Base-by-base conservation (phyloP, 2,888 invertebrate species). In the Litoditis marina region DNA sequence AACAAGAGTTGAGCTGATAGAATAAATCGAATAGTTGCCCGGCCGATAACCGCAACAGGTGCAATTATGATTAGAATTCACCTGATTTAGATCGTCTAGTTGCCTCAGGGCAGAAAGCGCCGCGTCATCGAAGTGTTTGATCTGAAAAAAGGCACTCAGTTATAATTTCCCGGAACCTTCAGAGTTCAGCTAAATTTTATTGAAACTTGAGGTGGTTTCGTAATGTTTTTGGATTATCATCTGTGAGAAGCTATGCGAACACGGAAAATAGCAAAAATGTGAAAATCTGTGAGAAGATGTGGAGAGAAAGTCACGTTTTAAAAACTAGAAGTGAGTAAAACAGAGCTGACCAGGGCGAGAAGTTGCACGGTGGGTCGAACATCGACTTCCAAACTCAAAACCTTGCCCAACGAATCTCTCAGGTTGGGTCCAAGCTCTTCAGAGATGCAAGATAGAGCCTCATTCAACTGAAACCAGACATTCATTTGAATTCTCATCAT, bases 91-190 rank as follows among this genome's bases (percentile, higher is more conserved):
- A 66, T 91, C 90, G 84, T 96, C 95, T 74, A 96, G 86, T 83
- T 91, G 91, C 85, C 95, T 93, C 78, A 96, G 88, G 19, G 93
- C 92, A 78, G 91, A 90, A 61, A 95, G 91, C 32, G 91, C 89
- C 50, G 91, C 89, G 86, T 95, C 94, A 80, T 91, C 91, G 85
- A 87, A 87, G 76, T 85, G 86, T 70, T 85, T 85, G 69, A 85
- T 83, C 85, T 85, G 76, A 25, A 79, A n/a, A n/a, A n/a, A 65
- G 31, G 3, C 19, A 16, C 5, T 6, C 32, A 42, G n/a, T 54
- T 13, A n/a, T 47, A 47, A 11, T n/a, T 47, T 47, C 13, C 49
- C 13, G 25, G n/a, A 47, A 19, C n/a, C n/a, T n/a, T n/a, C n/a
- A n/a, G n/a, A n/a, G n/a, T n/a, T n/a, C n/a, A n/a, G n/a, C n/a